Evolutionary conservation across 2,113 vertebrate genomes (phyloP).

Genomic region (Odocoileus virginianus): DNA sequence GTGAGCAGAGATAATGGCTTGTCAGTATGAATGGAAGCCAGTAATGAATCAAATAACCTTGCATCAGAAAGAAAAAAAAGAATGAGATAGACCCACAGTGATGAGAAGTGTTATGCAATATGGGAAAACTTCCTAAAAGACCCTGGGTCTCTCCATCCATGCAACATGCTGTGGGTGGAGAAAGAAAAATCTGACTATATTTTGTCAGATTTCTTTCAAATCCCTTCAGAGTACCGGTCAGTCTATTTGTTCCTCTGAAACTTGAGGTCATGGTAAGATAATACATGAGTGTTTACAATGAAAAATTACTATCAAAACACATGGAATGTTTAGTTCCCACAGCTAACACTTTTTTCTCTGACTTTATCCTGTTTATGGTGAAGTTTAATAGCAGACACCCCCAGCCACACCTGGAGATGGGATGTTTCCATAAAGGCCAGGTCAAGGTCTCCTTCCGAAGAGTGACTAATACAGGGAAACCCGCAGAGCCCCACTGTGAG

Average conservation of each 20-base stretch:
- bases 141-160: background rate
- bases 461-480: background rate
- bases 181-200: background rate
- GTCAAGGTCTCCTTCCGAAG: background rate
- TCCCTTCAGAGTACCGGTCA: background rate
- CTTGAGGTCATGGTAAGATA: background rate
- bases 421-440: background rate
- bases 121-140: background rate
- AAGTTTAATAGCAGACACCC: background rate
- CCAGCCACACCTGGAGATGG: background rate
- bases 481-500: background rate
- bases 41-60: background rate
- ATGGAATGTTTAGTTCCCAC: background rate
- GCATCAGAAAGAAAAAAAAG: background rate
- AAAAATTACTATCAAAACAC: background rate
- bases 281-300: background rate
- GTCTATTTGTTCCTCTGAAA: background rate
- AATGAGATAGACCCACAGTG: background rate
- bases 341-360: background rate
- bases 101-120: background rate
- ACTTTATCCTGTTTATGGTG: background rate
- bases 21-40: background rate
- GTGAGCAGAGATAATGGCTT: background rate
- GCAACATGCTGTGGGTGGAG: background rate
- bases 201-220: background rate